Evolutionary conservation across 2,113 vertebrate genomes (phyloP), one percentile per base, ranked within the genome.

Genomic region (Pampusana beccarii): DNA sequence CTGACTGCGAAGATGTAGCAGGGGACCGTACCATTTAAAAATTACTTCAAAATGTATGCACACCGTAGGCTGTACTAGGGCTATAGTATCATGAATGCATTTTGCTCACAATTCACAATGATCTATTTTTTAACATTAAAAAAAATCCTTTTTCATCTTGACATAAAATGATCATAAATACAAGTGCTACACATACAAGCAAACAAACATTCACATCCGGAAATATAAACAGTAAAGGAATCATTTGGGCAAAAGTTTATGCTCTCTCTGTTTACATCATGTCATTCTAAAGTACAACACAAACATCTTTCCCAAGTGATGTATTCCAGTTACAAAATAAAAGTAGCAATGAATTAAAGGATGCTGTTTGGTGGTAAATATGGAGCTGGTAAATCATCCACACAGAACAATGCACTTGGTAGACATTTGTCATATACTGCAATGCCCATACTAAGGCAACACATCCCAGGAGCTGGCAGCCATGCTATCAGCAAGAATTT

Each of bases 371-470:
- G 50, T 58, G 38, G 31, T 77, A 88, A 57, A 53, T 75, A 83
- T 11, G 16, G 54, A 85, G 46, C 84, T 91, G 14, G n/a, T 75
- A 92, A 86, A 85, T 96, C 86, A 94, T 78, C 62, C 71, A 4
- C 69, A 33, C 50, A 53, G 44, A 89, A 82, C 72, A 77, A 89
- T 34, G 64, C 60, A 92, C 84, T 96, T 88, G 75, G 62, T 79
- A 88, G 95, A 95, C 83, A 80, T 86, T 95, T 97, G 85, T 94
- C 86, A 60, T 92, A 96, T 58, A 73, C 75, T 46, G 78, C 75
- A 80, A 97, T 97, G 97, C 88, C 98, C 97, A 97, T 98, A 98
- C 96, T 98, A 98, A 98, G 98, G 95, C 97, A 98, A 96, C 95
- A 93, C 62, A 97, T 89, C 67, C 46, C 82, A 95, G 79, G 71